Evolutionary conservation across 2,797 vertebrate genomes (phyloP), one percentile per base, ranked within the genome.

Genomic region (Rhadinocentrus ornatus): DNA sequence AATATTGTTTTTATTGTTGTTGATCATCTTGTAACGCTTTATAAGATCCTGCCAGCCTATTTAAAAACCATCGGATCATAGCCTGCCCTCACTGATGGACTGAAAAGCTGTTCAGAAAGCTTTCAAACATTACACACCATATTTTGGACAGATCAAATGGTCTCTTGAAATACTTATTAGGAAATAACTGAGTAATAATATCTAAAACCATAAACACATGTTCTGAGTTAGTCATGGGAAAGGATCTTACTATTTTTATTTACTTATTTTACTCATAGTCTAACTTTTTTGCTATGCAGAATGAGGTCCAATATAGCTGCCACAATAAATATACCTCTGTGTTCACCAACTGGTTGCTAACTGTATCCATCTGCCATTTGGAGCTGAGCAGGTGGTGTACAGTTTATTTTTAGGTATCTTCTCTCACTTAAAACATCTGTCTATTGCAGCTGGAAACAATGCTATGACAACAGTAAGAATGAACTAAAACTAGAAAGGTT

Each of bases 381-480:
- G 4, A 26, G 29, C 12, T 24, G 31, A 50, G 39, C 27, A 57
- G 27, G 54, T 22, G 55, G 53, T 46, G 66, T 13, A 29, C 24
- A 55, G 18, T 41, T 11, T 52, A 26, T 48, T 50, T 62, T 46
- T 48, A 55, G 27, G 10, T 10, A 26, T 34, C 13, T 46, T 35
- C n/a, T 56, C 6, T 16, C 6, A 29, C 9, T n/a, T 26, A 53
- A 60, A 61, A 61, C 26, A 53, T 39, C 24, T 60, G 32, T 29
- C 29, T 67, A n/a, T 57, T 50, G 44, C 26, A 62, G 48, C 41
- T 59, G 56, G 34, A 41, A 53, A 61, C 41, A 20, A 20, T 31
- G 34, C 48, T 52, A 54, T 70, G 67, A 32, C 35, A 56, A 37
- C 18, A 27, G 57, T 54, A 41, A 31, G 12, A 46, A 50, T 54